Evolutionary conservation across 2,113 vertebrate genomes (phyloP), one percentile per base, ranked within the genome.

Genomic region (Callipepla squamata): DNA sequence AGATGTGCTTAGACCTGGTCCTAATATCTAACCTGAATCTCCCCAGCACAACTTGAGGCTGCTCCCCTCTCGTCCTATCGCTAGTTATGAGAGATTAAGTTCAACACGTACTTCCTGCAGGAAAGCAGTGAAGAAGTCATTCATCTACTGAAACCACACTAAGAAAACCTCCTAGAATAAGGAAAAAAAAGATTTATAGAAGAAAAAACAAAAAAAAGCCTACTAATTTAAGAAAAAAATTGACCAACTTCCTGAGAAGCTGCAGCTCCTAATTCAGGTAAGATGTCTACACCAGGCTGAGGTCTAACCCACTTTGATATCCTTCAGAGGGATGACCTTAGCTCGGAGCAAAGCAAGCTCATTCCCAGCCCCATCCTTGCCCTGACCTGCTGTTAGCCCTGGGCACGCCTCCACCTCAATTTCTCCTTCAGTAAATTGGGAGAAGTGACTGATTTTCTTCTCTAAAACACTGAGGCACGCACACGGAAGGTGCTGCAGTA

Each of bases 391-490:
- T 12, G 32, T 19, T 21, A n/a, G 28, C 57, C 48, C 22, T 36
- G 7, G 34, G 20, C 30, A 21, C 1, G 2, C 23, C 36, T 34
- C 9, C 20, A 11, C 9, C 50, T 28, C 8, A 0, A 9, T 5
- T 2, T 23, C 19, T 23, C 57, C n/a, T n/a, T 19, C 38, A 16
- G 4, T 1, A 0, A 61, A 70, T 13, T 2, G 3, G 10, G 13
- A 17, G 6, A 32, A 53, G n/a, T 22, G 6, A 63, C 12, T 3
- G 21, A 62, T 32, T 58, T 84, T 30, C 53, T 28, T 57, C 47
- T 5, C 10, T 18, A 40, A 50, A 58, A 34, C 11, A 8, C 36
- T 15, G 19, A 28, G 2, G 0, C 13, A 7, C 1, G 6, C 61
- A 57, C 12, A 62, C 1, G 0, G 34, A 38, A 28, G 32, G 25